Percentiles rank a stretch among this genome's conserved stretches.
Conservation (phyloP, 2,888 invertebrate genomes). For the Trachelus troglodyta region DNA sequence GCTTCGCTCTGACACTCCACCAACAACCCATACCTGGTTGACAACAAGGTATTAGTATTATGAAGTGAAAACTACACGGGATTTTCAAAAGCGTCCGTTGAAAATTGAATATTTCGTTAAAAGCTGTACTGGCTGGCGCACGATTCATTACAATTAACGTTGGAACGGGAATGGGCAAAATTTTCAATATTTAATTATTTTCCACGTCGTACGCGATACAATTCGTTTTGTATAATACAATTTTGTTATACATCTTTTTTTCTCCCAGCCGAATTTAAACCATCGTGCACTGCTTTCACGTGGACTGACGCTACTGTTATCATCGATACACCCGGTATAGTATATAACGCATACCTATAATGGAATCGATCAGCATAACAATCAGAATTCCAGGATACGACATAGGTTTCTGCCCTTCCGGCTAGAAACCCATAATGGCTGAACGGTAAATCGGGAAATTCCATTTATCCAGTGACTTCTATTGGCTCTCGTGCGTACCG, state of each 20-base stretch:
- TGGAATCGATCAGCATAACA: constrained; percentile 24
- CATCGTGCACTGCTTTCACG: neutral
- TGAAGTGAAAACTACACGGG: neutral
- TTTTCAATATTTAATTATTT: neutral
- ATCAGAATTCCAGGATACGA: constrained; percentile 25
- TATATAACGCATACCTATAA: constrained; percentile 10
- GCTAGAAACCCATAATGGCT: constrained; percentile 35
- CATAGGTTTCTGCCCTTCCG: constrained; percentile 13
- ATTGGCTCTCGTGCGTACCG: neutral
- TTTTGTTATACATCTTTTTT: neutral
- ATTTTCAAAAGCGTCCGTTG: neutral
- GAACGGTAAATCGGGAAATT: constrained; percentile 46
- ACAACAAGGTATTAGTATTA: constrained; percentile 2
- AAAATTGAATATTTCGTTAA: neutral
- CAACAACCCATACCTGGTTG: constrained; percentile 21
- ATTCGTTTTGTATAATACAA: neutral
- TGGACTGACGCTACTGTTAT: neutral
- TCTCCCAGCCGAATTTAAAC: neutral
- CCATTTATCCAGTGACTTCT: constrained; percentile 29
- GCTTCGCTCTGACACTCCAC: constrained; percentile 58
- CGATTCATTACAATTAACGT: neutral
- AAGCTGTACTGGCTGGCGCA: neutral
- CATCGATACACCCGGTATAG: neutral
- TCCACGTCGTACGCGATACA: neutral
- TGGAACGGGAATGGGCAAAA: neutral